Percentiles rank a stretch among this genome's conserved stretches.
These are phyloP conservation scores for Nycticebus coucang DNA, from an alignment of 2,113 vertebrate genomes.

Conservation along the genomic window DNA sequence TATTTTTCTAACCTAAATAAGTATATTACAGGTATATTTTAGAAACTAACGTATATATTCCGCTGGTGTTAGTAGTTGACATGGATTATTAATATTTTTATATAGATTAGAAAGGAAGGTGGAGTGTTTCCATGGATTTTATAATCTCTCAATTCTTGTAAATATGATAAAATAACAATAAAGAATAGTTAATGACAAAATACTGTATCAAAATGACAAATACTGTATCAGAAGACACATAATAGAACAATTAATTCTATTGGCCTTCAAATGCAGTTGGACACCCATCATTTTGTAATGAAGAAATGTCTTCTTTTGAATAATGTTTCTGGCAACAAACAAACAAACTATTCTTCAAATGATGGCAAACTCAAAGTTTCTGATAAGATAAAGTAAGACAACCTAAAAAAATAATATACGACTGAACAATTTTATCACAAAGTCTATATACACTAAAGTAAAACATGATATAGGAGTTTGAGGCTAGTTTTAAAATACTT, in stretches of 20 bases:
- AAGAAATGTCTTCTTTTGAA: background rate
- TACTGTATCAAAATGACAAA: background rate
- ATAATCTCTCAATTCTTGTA: background rate
- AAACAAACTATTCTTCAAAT: background rate
- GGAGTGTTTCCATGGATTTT: background rate
- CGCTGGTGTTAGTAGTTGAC: background rate
- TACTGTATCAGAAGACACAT: background rate
- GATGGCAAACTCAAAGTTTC: background rate
- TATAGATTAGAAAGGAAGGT: background rate
- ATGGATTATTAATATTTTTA: background rate
- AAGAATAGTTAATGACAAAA: background rate
- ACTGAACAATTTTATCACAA: background rate
- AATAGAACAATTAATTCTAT: background rate
- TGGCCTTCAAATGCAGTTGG: background rate
- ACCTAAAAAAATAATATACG: background rate
- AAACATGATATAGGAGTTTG: background rate
- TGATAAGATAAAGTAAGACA: background rate
- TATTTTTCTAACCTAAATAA: background rate
- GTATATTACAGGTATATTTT: background rate
- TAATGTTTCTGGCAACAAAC: background rate
- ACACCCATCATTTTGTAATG: background rate
- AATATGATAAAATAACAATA: background rate
- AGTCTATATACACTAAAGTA: accelerated
- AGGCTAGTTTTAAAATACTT: background rate
- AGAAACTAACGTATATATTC: background rate